Evolutionary conservation across 2,113 vertebrate species (phyloP), one percentile per base, ranked within the genome.

Genomic region (Craseonycteris thonglongyai): DNA sequence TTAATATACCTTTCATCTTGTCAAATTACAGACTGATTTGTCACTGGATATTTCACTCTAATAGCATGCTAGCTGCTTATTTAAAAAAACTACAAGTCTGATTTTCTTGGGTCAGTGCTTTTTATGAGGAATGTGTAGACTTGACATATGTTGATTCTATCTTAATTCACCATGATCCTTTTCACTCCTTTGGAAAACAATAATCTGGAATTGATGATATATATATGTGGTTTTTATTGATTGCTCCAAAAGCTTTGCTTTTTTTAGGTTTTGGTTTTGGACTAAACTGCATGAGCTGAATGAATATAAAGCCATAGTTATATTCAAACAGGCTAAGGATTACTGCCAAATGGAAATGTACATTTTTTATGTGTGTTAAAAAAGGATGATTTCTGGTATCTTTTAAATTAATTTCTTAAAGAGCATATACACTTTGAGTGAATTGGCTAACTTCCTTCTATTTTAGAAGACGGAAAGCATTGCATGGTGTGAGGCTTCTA

Each of bases 401-500:
- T 94, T 96, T 96, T 81, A 65, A 71, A 61, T 87, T 68, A 51
- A 54, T 79, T 82, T 93, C 72, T 61, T 47, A 40, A 95, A 80
- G 13, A 83, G 26, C 40, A 49, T 68, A 45, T 42, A 38, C 40
- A 21, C 47, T 87, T 82, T 83, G 45, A 93, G 28, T 59, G 26
- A 40, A 2, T 30, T 84, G 47, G 12, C 40, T 76, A 81, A 79
- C 6, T 40, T 83, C 24, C 16, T 72, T 65, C 58, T 83, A 22
- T 1, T 88, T 19, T n/a, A 66, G 59, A 63, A 82, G 66, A 75
- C 33, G 49, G 14, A 40, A 76, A 30, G 10, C 11, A 14, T 69
- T 80, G 7, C 21, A 13, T 33, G 54, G 35, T 61, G 4, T 12
- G 71, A 49, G 54, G 8, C 19, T 85, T 83, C 90, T 69, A 88